Evolutionary conservation across 92 coral and sea anemone genomes (phyloP), one percentile per base, ranked within the genome.

Genomic region (Parazoanthus atlanticus): DNA sequence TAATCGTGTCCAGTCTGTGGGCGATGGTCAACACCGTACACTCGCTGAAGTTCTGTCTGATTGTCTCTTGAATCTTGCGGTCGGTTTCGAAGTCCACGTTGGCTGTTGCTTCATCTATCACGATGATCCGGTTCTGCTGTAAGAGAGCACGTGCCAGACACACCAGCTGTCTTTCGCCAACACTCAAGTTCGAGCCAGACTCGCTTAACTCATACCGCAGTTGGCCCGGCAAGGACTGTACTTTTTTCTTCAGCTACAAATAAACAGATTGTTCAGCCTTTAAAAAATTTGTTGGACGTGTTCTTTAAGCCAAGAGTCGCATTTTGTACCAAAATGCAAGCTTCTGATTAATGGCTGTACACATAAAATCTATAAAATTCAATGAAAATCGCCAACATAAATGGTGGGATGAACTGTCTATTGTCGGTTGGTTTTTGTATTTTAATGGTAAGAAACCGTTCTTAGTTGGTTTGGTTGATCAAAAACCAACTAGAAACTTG

Each of bases 61-160:
- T 64, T 30, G 85, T 81, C 74, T 81, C 56, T 64, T 81, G 85
- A 81, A 81, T 81, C 85, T 81, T 81, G 28, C 75, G 85, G 85
- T 81, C 85, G 16, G 85, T 81, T 81, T 81, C 85, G 61, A 81
- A 61, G 75, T 81, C 85, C 43, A 81, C 85, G 74, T 64, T 81
- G 36, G 85, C 85, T 81, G 85, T 81, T 21, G 85, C 85, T 81
- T 81, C 85, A 81, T 81, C 85, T 31, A 81, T 81, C 8, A 81
- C 86, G 21, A 81, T 81, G 74, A 81, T 81, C 38, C 61, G n/a
- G 86, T 81, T 81, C 32, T 81, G 31, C 61, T 81, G 86, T 34
- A 65, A 13, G 74, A 81, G 86, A 21, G 86, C 86, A 61, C 86
- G 86, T 19, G 86, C 86, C 74, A 81, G 47, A 29, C 86, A 81